Evolutionary conservation across 2,888 invertebrate species (phyloP), one percentile per base, ranked within the genome.

Genomic region (Notodonta dromedarius): DNA sequence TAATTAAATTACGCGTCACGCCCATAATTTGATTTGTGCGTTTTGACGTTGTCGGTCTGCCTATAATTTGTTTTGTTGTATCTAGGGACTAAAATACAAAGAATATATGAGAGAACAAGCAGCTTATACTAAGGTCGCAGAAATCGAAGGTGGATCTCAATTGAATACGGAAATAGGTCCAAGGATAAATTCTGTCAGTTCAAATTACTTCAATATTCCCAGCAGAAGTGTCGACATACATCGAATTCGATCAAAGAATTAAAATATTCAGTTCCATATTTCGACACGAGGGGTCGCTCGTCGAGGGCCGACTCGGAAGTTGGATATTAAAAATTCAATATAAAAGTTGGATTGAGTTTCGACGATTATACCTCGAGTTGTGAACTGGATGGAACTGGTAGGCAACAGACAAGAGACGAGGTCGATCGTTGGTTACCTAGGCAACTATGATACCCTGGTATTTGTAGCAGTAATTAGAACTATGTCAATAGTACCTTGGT

Each of bases 321-420:
- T 69, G 32, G 71, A 70, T 78, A 79, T 79, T 78, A 79, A 79
- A 78, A 79, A 76, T 74, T 78, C 73, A 79, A 78, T 79, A 76
- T 69, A 73, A 79, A 78, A 78, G 80, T 78, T 79, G 73, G 48
- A 78, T 71, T 76, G 78, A 71, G 78, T 79, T 74, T 59, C 60
- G 59, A 63, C 66, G 61, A 51, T 62, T 56, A 60, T 60, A 63
- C 62, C 42, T 59, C 53, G 55, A 63, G 59, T 64, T 57, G 54
- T 66, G 60, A 59, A 35, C 4, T 4, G 5, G 39, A 46, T 35
- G 39, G 35, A 54, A 35, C 39, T 51, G 16, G 13, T 52, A 11
- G 13, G 13, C 35, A n/a, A 35, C 11, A 35, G 53, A 50, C 50
- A 16, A 50, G 50, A 50, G 46, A 46, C 46, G 44, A 50, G 50